phyloP scores from a whole-genome alignment of 2,888 invertebrate genomes.

The Nomada fucata region DNA sequence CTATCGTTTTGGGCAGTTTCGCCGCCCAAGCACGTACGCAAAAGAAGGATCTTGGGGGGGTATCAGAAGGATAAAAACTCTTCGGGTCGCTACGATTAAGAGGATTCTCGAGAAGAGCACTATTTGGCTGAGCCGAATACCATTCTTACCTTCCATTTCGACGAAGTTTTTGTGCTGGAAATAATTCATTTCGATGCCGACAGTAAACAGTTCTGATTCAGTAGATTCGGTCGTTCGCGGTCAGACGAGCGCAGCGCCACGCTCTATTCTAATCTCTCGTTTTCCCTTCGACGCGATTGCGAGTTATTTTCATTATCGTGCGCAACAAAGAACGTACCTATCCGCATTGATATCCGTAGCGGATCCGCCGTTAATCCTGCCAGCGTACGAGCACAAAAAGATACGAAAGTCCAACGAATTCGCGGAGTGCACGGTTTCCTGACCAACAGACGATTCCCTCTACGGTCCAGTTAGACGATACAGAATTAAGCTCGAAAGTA shows the following conservation, averaged over 20 bases:
- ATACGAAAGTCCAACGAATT: slow-evolving; percentile 34
- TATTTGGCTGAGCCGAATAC: background rate
- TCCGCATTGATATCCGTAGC: slow-evolving; percentile 18
- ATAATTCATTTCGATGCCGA: slow-evolving; percentile 16
- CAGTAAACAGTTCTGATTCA: background rate
- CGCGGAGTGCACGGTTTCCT: slow-evolving; percentile 42
- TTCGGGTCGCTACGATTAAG: background rate
- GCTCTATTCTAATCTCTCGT: background rate
- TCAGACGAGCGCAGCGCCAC: background rate
- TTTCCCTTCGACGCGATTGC: slow-evolving; percentile 1
- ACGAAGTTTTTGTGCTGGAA: slow-evolving; percentile 2
- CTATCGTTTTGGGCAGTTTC: slow-evolving; percentile 8
- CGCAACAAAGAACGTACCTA: background rate
- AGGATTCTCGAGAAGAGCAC: slow-evolving; percentile 12
- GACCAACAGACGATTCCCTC: slow-evolving; percentile 58
- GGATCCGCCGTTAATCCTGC: slow-evolving; percentile 35
- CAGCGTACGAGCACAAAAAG: slow-evolving; percentile 19
- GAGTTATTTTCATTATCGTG: background rate
- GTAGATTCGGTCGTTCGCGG: too few relatives aligned
- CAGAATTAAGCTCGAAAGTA: slow-evolving; percentile 61
- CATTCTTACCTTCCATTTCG: slow-evolving; percentile 19
- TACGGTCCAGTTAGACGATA: slow-evolving; percentile 66
- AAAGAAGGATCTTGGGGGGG: slow-evolving; percentile 17
- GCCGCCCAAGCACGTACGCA: slow-evolving; percentile 47
- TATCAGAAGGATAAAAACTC: slow-evolving; percentile 19